A percentile compares a stretch with the other conserved stretches of the same genome.
These are phyloP conservation scores for Conchocele bisecta DNA, from an alignment of 2,888 invertebrate species.

Conservation along the genomic window DNA sequence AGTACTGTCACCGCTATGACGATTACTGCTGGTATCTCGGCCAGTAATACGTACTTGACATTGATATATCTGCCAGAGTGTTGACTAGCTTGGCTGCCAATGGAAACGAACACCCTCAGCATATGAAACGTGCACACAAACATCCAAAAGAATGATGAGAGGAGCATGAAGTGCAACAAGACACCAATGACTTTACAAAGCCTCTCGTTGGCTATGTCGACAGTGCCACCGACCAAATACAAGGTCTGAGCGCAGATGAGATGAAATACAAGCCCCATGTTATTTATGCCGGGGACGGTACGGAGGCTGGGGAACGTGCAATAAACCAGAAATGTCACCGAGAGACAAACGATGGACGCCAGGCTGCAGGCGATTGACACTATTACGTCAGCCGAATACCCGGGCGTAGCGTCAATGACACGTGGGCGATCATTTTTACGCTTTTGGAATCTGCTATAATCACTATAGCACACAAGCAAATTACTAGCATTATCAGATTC, in stretches of 20 bases:
- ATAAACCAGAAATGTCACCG: conserved; percentile 24
- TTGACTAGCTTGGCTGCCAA: conserved; percentile 9
- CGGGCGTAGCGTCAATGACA: too few relatives aligned
- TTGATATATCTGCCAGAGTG: conserved; percentile 1
- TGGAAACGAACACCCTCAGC: conserved; percentile 38
- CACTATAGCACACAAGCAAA: too few relatives aligned
- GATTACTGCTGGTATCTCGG: neutral
- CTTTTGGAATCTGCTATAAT: too few relatives aligned
- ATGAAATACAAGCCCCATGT: conserved; percentile 16
- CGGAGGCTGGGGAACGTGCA: conserved; percentile 13
- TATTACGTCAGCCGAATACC: neutral
- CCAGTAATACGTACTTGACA: conserved; percentile 11
- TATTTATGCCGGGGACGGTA: conserved; percentile 32
- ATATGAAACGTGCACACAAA: conserved; percentile 44
- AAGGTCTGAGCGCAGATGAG: conserved; percentile 16
- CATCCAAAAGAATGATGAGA: conserved; percentile 26
- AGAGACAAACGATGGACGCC: conserved; percentile 13
- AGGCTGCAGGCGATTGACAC: conserved; percentile 23
- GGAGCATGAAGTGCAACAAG: conserved; percentile 19
- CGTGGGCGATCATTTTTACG: too few relatives aligned
- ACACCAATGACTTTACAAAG: conserved; percentile 26
- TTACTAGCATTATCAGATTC: too few relatives aligned
- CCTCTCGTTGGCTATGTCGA: neutral
- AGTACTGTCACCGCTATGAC: conserved; percentile 11
- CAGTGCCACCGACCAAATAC: conserved; percentile 1